Evolutionary conservation across 2,113 vertebrate species (phyloP).

Genomic region (Todiramphus chloris): DNA sequence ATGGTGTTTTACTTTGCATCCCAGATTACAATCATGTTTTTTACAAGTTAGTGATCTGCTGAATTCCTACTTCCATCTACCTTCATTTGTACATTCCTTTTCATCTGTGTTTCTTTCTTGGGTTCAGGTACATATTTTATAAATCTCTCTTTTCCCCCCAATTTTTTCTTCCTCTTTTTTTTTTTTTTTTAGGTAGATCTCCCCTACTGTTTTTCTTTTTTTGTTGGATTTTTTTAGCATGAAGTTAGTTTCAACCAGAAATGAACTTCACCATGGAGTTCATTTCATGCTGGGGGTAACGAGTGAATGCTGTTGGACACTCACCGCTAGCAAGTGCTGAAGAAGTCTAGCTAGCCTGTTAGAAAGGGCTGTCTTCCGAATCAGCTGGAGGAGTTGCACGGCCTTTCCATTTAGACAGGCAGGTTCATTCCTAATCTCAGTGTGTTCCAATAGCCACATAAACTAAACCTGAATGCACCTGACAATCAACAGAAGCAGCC

Average conservation of each 20-base stretch:
- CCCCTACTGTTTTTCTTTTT: neutral
- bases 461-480: neutral
- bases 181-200: neutral
- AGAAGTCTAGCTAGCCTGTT: neutral
- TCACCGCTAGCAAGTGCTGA: neutral
- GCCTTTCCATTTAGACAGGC: neutral
- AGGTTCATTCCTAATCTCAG: neutral
- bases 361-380: neutral
- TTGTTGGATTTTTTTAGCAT: neutral
- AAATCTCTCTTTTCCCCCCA: neutral
- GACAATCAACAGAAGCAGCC: neutral
- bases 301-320: neutral
- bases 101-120: neutral
- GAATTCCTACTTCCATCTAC: neutral
- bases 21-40: neutral
- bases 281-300: neutral
- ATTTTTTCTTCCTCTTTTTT: neutral
- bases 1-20: neutral
- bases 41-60: neutral
- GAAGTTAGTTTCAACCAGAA: neutral
- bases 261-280: neutral
- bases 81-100: neutral
- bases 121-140: neutral
- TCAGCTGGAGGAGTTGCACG: neutral
- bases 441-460: neutral